phyloP scores from a whole-genome alignment of 2,888 invertebrate species.

The Thera britannica region DNA sequence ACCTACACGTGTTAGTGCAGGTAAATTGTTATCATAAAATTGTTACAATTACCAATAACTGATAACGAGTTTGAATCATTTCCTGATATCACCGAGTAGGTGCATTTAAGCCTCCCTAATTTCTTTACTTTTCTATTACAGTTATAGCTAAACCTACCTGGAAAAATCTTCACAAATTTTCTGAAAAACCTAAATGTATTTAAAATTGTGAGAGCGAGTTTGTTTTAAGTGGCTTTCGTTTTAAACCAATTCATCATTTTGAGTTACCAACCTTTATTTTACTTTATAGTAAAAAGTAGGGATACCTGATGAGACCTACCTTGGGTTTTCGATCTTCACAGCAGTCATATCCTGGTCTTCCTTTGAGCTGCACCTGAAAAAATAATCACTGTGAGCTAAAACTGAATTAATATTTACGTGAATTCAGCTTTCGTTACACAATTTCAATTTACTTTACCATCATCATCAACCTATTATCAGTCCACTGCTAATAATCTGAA shows the following conservation, averaged over 20 bases:
- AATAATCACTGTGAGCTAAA: neutral
- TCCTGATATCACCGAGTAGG: neutral
- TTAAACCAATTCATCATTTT: no score
- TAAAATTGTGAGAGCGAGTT: constrained; percentile 1
- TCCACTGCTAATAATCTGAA: no score
- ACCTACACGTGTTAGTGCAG: neutral
- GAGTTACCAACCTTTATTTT: neutral
- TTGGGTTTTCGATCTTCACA: neutral
- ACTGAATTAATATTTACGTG: no score
- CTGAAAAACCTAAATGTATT: neutral
- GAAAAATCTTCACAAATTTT: neutral
- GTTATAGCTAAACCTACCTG: neutral
- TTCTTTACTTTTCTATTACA: neutral
- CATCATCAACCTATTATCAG: no score
- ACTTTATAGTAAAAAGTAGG: neutral
- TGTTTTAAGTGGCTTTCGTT: neutral
- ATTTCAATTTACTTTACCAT: no score
- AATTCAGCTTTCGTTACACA: no score
- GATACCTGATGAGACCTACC: neutral
- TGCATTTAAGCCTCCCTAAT: neutral
- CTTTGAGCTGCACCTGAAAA: neutral
- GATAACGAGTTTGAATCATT: constrained; percentile 2
- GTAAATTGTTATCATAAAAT: neutral
- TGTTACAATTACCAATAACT: neutral
- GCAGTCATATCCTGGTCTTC: neutral